Percentiles rank a stretch among this genome's conserved stretches.
phyloP scores from a whole-genome alignment of 1,140 invertebrate genomes.

The Pseudomyrmex concolor region DNA sequence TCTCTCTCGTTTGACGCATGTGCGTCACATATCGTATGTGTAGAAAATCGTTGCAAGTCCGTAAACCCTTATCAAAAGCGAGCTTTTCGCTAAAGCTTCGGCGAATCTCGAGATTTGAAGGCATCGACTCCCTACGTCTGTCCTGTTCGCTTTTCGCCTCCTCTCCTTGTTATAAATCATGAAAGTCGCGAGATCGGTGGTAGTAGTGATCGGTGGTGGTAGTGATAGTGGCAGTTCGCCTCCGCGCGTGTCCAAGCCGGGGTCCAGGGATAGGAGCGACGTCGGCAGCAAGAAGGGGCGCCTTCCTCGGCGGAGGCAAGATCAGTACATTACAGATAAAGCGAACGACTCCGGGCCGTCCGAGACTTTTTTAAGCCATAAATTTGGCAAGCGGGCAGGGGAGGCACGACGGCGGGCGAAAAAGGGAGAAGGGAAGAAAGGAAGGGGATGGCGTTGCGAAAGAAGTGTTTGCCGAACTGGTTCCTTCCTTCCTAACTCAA shows the following conservation, averaged over 20 bases:
- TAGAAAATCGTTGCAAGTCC: conserved; percentile 58
- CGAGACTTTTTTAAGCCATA: conserved; percentile 85
- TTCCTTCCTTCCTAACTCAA: conserved; percentile 86
- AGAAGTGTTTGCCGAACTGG: conserved; percentile 85
- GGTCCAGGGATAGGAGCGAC: conserved; percentile 70
- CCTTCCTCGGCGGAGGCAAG: conserved; percentile 80
- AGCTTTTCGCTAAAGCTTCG: conserved; percentile 49
- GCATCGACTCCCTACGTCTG: conserved; percentile 53
- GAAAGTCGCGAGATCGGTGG: conserved; percentile 66
- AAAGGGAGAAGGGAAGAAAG: conserved; percentile 42
- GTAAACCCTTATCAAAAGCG: conserved; percentile 75
- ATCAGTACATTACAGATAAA: conserved; percentile 86
- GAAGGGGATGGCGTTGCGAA: conserved; percentile 48
- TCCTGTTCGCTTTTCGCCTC: conserved; percentile 59
- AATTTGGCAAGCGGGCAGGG: conserved; percentile 75
- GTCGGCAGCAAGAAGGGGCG: conserved; percentile 65
- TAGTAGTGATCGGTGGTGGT: conserved; percentile 10
- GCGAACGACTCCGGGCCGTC: conserved; percentile 80
- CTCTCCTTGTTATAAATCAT: conserved; percentile 80
- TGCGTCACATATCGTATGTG: conserved; percentile 53
- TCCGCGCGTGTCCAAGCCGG: conserved; percentile 69
- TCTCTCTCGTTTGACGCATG: conserved; percentile 7
- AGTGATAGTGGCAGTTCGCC: conserved; percentile 62
- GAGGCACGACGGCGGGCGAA: conserved; percentile 53
- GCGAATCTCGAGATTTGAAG: conserved; percentile 58